A percentile compares a stretch with the other conserved stretches of the same genome.
phyloP scores from a whole-genome alignment of 1,140 invertebrate genomes.

The Diorhabda carinulata region DNA sequence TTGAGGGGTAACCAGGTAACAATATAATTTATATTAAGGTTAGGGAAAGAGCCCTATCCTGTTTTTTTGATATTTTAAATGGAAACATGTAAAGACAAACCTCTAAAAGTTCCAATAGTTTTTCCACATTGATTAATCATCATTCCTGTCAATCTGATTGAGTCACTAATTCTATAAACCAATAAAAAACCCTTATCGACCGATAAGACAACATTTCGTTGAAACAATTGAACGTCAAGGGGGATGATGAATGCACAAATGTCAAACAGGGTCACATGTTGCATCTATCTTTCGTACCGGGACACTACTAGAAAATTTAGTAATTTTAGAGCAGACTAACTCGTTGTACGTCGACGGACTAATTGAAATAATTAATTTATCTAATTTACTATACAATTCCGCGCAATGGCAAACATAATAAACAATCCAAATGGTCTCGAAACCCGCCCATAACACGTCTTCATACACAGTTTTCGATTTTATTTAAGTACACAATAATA shows the following conservation, averaged over 20 bases:
- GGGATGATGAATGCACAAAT: constrained; percentile 42
- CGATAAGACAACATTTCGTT: background rate
- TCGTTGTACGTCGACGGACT: constrained; percentile 26
- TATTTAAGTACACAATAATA: constrained; percentile 14
- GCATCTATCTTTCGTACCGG: constrained; percentile 40
- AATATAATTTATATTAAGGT: too few relatives aligned
- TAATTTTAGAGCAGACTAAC: constrained; percentile 9
- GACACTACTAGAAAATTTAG: constrained; percentile 14
- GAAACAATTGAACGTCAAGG: constrained; percentile 11
- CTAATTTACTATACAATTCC: constrained; percentile 16
- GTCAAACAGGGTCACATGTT: constrained; percentile 60
- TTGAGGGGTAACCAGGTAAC: too few relatives aligned
- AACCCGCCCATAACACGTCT: constrained; percentile 33
- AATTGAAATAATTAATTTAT: constrained; percentile 35
- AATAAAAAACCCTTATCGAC: constrained; percentile 1
- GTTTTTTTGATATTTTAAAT: background rate
- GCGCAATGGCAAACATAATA: constrained; percentile 22
- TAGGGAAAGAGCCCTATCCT: too few relatives aligned
- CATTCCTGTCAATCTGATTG: background rate
- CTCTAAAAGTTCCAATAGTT: background rate
- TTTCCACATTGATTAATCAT: background rate
- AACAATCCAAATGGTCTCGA: constrained; percentile 29
- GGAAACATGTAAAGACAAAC: background rate
- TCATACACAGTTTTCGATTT: background rate
- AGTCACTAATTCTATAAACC: background rate